Evolutionary conservation across 2,888 invertebrate species (phyloP), one percentile per base, ranked within the genome.

Genomic region (Digitonthophagus gazella): DNA sequence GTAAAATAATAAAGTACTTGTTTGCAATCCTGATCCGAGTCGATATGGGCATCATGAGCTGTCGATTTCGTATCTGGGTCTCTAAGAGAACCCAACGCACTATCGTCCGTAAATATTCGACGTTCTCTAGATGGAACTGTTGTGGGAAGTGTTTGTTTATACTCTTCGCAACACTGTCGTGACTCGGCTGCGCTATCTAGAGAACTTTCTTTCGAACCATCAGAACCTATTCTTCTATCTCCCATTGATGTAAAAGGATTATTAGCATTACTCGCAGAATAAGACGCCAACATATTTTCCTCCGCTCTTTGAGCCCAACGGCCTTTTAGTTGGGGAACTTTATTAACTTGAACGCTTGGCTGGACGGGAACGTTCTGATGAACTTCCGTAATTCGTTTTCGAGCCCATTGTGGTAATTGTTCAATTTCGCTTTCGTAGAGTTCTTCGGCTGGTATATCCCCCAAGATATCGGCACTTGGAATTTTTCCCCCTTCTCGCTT

Each of bases 281-380:
- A 87, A 73, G 89, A 87, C 3, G 88, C 87, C 77, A 89, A 88
- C 8, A 89, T 87, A 15, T 75, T 77, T 69, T 78, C 78, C 75
- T 91, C 92, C 0, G 91, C 91, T 72, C 96, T 85, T 72, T 93
- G 91, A 0, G 96, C 95, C 97, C 97, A 97, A 74, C 95, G 90
- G 1, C 96, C 96, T 68, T 93, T 87, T 0, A 90, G 90, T 68
- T 85, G 79, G 69, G 86, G 85, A 14, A 86, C 84, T 58, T 82
- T 81, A 14, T 72, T n/a, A n/a, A 81, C 69, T 5, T 58, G 68
- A 15, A 57, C 57, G 57, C 19, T 18, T 58, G 44, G 11, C 18
- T 44, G n/a, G n/a, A n/a, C n/a, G n/a, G n/a, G n/a, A n/a, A n/a
- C n/a, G n/a, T n/a, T n/a, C n/a, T n/a, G n/a, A n/a, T n/a, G n/a